Conservation (phyloP, 2,888 invertebrate species). For the Pyrgus malvae region DNA sequence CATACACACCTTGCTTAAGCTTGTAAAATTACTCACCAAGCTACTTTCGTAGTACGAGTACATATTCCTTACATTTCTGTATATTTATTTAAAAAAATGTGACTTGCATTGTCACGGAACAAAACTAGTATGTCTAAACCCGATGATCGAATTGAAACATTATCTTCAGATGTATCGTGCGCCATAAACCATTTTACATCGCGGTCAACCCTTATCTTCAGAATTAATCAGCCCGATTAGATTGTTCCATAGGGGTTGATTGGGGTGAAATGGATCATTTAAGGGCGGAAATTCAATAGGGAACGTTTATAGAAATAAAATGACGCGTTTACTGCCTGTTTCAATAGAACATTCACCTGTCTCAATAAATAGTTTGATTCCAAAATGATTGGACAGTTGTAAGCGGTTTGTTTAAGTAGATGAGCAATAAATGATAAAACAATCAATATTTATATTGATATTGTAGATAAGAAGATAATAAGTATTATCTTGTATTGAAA, state of each 20-base stretch:
- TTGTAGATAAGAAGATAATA: too few relatives aligned
- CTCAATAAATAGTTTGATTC: conserved; percentile 30
- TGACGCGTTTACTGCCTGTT: conserved; percentile 16
- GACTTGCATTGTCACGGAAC: too few relatives aligned
- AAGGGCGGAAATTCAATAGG: conserved; percentile 31
- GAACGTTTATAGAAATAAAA: conserved; percentile 28
- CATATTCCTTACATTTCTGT: too few relatives aligned
- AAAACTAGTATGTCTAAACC: neutral
- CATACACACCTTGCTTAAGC: too few relatives aligned
- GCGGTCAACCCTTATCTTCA: conserved; percentile 26
- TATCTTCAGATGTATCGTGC: conserved; percentile 20
- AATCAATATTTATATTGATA: neutral
- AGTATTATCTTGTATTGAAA: too few relatives aligned
- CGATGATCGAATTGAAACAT: conserved; percentile 22
- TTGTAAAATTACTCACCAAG: too few relatives aligned
- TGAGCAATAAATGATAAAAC: neutral
- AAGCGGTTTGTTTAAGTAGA: neutral
- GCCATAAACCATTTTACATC: conserved; percentile 33
- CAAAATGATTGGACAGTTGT: neutral
- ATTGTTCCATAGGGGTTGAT: conserved; percentile 28
- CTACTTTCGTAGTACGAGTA: too few relatives aligned
- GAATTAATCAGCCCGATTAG: conserved; percentile 30
- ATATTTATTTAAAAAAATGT: too few relatives aligned
- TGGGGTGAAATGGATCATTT: conserved; percentile 29
- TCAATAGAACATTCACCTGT: conserved; percentile 35